These are phyloP conservation scores for Chirona hameri DNA, from an alignment of 2,888 invertebrate species.

Conservation along the genomic window DNA sequence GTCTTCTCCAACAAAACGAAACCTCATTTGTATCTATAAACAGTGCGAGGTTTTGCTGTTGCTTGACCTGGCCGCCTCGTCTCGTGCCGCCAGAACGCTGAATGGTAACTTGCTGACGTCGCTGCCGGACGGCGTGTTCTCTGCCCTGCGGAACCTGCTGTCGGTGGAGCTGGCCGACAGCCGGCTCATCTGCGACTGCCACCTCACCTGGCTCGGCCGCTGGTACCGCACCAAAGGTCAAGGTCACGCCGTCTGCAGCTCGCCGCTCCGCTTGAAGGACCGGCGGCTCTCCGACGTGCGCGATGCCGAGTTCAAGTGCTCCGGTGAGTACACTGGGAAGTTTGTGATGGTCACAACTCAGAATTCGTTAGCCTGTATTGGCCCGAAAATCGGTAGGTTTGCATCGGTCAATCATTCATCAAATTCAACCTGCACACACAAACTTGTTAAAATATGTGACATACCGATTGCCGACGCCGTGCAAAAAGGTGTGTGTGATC, in stretches of 20 bases:
- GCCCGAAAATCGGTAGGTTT: too few relatives aligned
- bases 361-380: too few relatives aligned
- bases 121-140: conserved; percentile 80
- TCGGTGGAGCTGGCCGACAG: conserved; percentile 88
- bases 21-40: too few relatives aligned
- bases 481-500: too few relatives aligned
- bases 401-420: too few relatives aligned
- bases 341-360: too few relatives aligned
- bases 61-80: conserved; percentile 31
- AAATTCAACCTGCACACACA: too few relatives aligned
- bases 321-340: too few relatives aligned
- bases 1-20: too few relatives aligned
- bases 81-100: conserved; percentile 64
- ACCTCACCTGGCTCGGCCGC: conserved; percentile 75
- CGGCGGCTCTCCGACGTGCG: conserved; percentile 77
- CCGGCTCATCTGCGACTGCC: conserved; percentile 87
- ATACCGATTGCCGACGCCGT: too few relatives aligned
- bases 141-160: conserved; percentile 74
- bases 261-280: conserved; percentile 75
- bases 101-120: conserved; percentile 95
- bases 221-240: conserved; percentile 25
- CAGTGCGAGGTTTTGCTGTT: too few relatives aligned
- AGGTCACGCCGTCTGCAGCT: conserved; percentile 65
- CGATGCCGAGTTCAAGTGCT: conserved; percentile 89
- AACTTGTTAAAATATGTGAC: too few relatives aligned